These are phyloP conservation scores for Littorina saxatilis DNA, from an alignment of 1,140 invertebrate genomes.

Conservation along the genomic window DNA sequence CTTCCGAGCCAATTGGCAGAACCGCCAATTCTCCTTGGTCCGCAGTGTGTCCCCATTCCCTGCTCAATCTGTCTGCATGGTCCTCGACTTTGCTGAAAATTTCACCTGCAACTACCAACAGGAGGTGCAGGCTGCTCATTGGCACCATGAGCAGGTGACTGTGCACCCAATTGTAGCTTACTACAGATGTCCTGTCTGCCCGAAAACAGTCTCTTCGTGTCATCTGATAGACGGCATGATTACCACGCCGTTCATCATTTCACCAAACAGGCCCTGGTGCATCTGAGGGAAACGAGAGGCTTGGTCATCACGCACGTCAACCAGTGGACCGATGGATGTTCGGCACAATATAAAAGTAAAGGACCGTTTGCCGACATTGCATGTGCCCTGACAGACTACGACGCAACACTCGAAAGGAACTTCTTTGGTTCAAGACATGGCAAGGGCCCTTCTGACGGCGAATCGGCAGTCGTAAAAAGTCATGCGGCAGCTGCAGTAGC, in stretches of 20 bases:
- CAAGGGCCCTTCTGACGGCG: conserved; percentile 49
- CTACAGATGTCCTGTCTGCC: conserved; percentile 39
- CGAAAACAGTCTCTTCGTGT: conserved; percentile 41
- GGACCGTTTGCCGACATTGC: conserved; percentile 40
- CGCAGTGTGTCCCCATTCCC: neutral
- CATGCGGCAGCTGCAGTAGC: conserved; percentile 29
- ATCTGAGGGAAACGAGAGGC: conserved; percentile 31
- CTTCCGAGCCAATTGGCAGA: conserved; percentile 7
- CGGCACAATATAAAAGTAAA: conserved; percentile 47
- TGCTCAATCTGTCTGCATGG: conserved; percentile 2
- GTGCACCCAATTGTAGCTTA: conserved; percentile 35
- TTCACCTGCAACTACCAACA: conserved; percentile 31
- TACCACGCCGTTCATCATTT: conserved; percentile 42
- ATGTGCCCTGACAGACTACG: conserved; percentile 33
- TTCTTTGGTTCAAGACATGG: conserved; percentile 51
- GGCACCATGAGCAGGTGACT: conserved; percentile 35
- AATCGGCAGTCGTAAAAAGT: conserved; percentile 39
- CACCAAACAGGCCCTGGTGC: neutral
- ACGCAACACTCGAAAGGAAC: conserved; percentile 18
- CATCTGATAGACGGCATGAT: conserved; percentile 47
- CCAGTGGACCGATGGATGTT: conserved; percentile 51
- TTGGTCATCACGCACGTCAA: conserved; percentile 20
- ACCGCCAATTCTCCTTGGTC: neutral
- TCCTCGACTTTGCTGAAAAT: conserved; percentile 36
- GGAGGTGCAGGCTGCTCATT: conserved; percentile 33